Evolutionary conservation across 2,113 vertebrate species (phyloP).

Genomic region (Podiceps cristatus): DNA sequence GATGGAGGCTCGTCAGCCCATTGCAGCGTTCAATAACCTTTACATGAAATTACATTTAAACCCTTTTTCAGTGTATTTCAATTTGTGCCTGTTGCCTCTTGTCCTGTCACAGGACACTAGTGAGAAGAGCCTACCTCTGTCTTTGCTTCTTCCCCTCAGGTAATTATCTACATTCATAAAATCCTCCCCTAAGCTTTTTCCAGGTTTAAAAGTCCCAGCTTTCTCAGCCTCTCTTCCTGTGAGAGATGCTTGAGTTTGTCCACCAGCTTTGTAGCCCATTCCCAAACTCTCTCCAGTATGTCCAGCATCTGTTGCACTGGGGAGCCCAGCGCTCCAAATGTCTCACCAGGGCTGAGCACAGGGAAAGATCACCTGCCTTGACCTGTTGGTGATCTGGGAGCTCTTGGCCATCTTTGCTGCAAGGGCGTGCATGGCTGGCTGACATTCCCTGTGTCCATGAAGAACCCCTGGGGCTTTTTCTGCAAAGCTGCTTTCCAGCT

Average conservation of each 20-base stretch:
- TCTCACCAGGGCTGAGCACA: background rate
- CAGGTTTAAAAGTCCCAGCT: no score
- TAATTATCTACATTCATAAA: no score
- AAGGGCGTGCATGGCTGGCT: fast-evolving
- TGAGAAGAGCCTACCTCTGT: no score
- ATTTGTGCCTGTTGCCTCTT: background rate
- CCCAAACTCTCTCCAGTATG: background rate
- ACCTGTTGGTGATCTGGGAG: background rate
- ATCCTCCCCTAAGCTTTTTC: no score
- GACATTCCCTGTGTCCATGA: background rate
- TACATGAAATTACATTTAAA: background rate
- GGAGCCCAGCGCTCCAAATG: no score
- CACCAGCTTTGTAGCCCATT: background rate
- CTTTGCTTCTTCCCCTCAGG: no score
- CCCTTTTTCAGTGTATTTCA: background rate
- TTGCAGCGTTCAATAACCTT: background rate
- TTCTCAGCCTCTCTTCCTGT: background rate
- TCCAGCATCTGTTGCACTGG: background rate
- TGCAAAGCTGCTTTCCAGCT: background rate
- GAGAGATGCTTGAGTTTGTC: background rate
- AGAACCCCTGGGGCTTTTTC: background rate
- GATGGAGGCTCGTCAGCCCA: background rate
- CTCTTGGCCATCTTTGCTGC: background rate
- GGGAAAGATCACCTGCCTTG: background rate
- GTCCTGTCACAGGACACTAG: background rate